Conservation (phyloP, 2,888 invertebrate species). For the Steinernema carpocapsae region DNA sequence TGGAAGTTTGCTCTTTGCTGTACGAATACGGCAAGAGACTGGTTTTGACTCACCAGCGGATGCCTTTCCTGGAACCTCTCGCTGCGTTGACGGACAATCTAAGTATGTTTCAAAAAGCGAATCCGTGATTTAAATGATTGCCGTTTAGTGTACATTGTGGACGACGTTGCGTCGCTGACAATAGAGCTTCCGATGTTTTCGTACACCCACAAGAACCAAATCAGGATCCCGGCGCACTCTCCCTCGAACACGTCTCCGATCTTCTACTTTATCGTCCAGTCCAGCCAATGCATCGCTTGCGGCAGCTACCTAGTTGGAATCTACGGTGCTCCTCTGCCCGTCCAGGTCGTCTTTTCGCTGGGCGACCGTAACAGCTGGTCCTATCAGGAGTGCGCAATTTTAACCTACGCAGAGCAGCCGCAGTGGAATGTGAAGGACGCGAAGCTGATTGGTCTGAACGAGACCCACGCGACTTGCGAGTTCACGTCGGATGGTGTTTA, state of each 20-base stretch:
- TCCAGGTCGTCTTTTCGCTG: constrained; percentile 14
- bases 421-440: constrained; percentile 52
- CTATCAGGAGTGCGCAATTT: constrained; percentile 23
- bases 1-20: constrained; percentile 45
- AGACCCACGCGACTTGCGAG: constrained; percentile 63
- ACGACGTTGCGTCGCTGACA: constrained; percentile 34
- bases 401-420: constrained; percentile 21
- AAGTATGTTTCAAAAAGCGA: constrained; percentile 41
- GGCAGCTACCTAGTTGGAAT: constrained; percentile 18
- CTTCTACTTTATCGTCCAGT: constrained; percentile 30
- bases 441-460: constrained; percentile 57
- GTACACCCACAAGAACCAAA: neutral
- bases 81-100: constrained; percentile 50
- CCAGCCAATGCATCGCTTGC: constrained; percentile 6
- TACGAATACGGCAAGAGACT: constrained; percentile 54
- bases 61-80: constrained; percentile 50
- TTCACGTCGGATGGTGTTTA: constrained; percentile 56
- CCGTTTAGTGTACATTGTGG: constrained; percentile 51
- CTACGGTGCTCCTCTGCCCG: neutral
- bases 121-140: too few relatives aligned
- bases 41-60: constrained; percentile 45
- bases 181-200: constrained; percentile 42
- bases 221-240: neutral
- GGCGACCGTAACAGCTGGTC: constrained; percentile 34
- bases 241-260: neutral